Evolutionary conservation across 2,888 invertebrate genomes (phyloP).

Genomic region (Xylota segnis): DNA sequence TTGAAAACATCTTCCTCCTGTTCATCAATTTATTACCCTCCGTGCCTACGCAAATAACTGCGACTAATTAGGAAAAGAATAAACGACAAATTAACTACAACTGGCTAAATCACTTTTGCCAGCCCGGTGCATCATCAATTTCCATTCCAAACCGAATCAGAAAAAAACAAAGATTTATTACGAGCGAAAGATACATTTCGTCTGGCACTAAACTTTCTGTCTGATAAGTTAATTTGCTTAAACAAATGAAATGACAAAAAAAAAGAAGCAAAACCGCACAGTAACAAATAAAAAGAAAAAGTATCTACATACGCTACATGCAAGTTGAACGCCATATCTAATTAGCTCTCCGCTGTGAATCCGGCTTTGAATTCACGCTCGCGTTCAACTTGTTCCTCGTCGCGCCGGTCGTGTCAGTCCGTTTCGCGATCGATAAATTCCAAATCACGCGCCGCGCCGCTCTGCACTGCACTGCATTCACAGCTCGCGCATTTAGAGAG

Average conservation of each 20-base stretch:
- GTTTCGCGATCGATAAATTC: conserved; percentile 75
- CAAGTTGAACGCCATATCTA: conserved; percentile 72
- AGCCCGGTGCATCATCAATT: conserved; percentile 31
- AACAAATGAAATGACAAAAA: conserved; percentile 62
- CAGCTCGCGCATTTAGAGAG: conserved; percentile 63
- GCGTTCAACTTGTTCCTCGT: conserved; percentile 56
- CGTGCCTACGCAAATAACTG: background rate
- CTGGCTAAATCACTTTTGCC: conserved; percentile 5
- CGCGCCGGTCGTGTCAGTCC: conserved; percentile 57
- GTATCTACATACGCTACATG: conserved; percentile 31
- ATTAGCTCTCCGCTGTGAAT: conserved; percentile 71
- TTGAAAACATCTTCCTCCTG: conserved; percentile 3
- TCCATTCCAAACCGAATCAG: conserved; percentile 9
- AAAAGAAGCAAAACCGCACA: conserved; percentile 23
- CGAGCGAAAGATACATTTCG: conserved; percentile 50
- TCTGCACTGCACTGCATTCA: conserved; percentile 63
- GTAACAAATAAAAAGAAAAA: conserved; percentile 8
- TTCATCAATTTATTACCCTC: conserved; percentile 15
- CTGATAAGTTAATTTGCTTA: conserved; percentile 73
- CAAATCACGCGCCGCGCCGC: conserved; percentile 71
- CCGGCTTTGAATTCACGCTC: conserved; percentile 69
- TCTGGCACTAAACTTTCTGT: conserved; percentile 64
- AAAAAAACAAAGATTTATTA: conserved; percentile 51
- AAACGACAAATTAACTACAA: conserved; percentile 45
- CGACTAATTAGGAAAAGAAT: conserved; percentile 25